These are phyloP conservation scores for Sogatella furcifera DNA, from an alignment of 1,140 invertebrate genomes.

Conservation along the genomic window DNA sequence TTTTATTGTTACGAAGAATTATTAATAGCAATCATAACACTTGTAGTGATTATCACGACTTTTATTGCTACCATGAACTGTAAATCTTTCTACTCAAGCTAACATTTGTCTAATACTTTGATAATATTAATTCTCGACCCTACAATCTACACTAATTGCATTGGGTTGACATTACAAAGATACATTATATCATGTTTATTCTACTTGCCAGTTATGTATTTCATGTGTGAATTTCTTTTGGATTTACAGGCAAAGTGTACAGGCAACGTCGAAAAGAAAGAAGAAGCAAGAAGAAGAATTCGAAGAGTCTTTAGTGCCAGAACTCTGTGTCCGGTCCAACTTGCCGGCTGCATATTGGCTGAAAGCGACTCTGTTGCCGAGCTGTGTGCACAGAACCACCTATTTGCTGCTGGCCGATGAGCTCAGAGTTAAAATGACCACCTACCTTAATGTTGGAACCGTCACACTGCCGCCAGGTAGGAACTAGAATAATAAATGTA, in stretches of 20 bases:
- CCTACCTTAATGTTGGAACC: constrained; percentile 31
- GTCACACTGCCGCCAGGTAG: constrained; percentile 23
- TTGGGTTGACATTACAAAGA: no score
- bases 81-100: no score
- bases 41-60: no score
- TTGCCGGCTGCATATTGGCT: constrained; percentile 84
- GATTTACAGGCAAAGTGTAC: not conserved
- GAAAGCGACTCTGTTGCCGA: constrained; percentile 78
- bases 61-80: no score
- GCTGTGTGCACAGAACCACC: constrained; percentile 68
- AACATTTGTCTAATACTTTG: no score
- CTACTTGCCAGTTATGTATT: not conserved
- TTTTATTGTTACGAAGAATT: no score
- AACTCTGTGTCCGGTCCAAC: constrained; percentile 72
- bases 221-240: not conserved
- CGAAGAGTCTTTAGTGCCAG: constrained; percentile 78
- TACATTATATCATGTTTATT: no score
- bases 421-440: constrained; percentile 48
- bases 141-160: no score
- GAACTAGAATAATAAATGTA: not conserved
- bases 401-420: constrained; percentile 72
- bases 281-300: constrained; percentile 45
- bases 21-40: no score
- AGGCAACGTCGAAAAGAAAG: constrained; percentile 6
- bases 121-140: no score